phyloP scores from a whole-genome alignment of 2,888 invertebrate genomes.

The Acleris sparsana region DNA sequence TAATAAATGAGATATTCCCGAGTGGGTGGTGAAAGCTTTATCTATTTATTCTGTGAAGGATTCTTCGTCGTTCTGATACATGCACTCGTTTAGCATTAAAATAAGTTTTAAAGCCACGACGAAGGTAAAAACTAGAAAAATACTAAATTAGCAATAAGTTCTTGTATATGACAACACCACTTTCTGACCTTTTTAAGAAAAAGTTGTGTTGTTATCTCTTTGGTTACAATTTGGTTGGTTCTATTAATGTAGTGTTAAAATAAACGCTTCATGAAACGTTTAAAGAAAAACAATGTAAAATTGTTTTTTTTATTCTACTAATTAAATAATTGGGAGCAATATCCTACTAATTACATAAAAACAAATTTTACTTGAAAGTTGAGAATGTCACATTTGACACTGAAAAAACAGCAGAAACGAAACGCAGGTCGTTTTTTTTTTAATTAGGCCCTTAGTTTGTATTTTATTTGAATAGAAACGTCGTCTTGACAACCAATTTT shows the following conservation, averaged over 20 bases:
- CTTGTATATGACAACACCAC: too few species aligned
- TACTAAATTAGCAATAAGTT: too few species aligned
- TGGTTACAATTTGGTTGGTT: too few species aligned
- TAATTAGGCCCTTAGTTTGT: slow-evolving; percentile 49
- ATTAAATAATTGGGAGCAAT: too few species aligned
- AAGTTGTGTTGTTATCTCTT: too few species aligned
- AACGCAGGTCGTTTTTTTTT: slow-evolving; percentile 30
- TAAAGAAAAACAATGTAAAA: too few species aligned
- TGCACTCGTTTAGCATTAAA: background rate
- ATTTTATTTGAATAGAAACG: slow-evolving; percentile 73
- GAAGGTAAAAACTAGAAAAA: background rate
- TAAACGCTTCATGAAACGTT: too few species aligned
- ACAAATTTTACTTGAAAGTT: background rate
- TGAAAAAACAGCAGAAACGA: slow-evolving; percentile 12
- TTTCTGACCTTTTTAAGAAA: too few species aligned
- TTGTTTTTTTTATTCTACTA: too few species aligned
- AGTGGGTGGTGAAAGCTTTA: background rate
- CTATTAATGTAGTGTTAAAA: too few species aligned
- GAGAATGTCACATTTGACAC: background rate
- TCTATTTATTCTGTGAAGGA: background rate
- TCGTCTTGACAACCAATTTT: slow-evolving; percentile 76
- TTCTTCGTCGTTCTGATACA: background rate
- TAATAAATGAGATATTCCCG: too few species aligned
- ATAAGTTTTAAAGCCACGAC: background rate
- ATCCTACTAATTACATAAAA: too few species aligned